These are phyloP conservation scores for Incurvaria masculella DNA, from an alignment of 2,888 invertebrate species.

Conservation along the genomic window DNA sequence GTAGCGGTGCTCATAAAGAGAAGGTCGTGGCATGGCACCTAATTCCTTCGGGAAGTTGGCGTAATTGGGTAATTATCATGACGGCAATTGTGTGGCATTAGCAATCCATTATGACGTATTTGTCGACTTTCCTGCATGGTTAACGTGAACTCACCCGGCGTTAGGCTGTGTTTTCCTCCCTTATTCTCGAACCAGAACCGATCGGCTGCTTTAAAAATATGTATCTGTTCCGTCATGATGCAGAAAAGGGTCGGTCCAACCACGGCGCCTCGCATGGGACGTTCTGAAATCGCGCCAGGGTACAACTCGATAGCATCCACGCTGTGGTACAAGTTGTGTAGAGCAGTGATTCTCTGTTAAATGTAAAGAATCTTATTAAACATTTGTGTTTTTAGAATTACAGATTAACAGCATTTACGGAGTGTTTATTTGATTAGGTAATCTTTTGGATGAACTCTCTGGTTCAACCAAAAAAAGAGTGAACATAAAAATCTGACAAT, in stretches of 20 bases:
- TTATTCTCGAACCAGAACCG: not conserved
- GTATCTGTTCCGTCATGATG: not conserved
- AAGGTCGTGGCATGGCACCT: too few species aligned
- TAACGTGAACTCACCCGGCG: too few species aligned
- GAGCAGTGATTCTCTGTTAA: not conserved
- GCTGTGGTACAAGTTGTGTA: not conserved
- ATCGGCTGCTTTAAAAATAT: not conserved
- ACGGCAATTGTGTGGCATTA: too few species aligned
- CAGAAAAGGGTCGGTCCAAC: not conserved
- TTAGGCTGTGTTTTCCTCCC: conserved; percentile 23
- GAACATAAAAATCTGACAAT: too few species aligned
- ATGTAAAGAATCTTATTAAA: not conserved
- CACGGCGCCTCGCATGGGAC: not conserved
- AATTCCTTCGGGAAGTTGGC: too few species aligned
- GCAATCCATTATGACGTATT: too few species aligned
- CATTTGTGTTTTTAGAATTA: not conserved
- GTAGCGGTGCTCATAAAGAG: too few species aligned
- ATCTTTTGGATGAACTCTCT: not conserved
- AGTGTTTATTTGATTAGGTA: not conserved
- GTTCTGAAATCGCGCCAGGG: not conserved
- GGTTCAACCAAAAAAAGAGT: too few species aligned
- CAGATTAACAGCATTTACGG: not conserved
- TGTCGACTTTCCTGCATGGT: too few species aligned
- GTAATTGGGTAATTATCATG: too few species aligned
- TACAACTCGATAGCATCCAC: not conserved